Evolutionary conservation across 2,888 invertebrate species (phyloP).

Genomic region (Eupithecia subfuscata): DNA sequence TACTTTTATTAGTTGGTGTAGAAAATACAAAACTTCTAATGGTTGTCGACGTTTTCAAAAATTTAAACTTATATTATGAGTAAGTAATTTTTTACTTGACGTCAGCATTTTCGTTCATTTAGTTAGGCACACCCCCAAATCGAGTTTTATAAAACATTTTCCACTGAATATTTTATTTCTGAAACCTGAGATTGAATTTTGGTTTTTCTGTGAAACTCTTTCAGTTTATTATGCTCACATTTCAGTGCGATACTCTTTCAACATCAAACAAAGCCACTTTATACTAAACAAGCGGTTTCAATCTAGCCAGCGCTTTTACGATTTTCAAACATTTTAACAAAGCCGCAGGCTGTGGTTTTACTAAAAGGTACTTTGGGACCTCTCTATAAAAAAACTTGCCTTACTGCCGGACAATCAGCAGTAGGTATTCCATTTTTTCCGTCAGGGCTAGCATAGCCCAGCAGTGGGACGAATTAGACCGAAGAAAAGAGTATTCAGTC

Average conservation of each 20-base stretch:
- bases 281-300: conserved; percentile 4
- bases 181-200: background rate
- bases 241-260: background rate
- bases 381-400: background rate
- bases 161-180: background rate
- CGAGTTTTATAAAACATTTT: background rate
- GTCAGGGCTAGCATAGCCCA: too few species aligned
- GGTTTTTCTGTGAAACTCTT: background rate
- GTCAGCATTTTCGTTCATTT: background rate
- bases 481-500: too few species aligned
- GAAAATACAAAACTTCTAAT: background rate
- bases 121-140: background rate
- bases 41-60: background rate
- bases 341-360: conserved; percentile 15
- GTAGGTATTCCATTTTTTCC: background rate
- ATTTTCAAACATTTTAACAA: conserved; percentile 23
- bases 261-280: conserved; percentile 16
- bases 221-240: background rate
- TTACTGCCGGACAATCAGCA: background rate
- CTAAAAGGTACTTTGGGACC: background rate
- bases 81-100: background rate
- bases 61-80: background rate
- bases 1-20: background rate
- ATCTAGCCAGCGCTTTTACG: conserved; percentile 6
- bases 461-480: too few species aligned